A percentile compares a stretch with the other conserved stretches of the same genome.
These are phyloP conservation scores for Scleropages formosus DNA, from an alignment of 2,797 vertebrate genomes.

Conservation along the genomic window DNA sequence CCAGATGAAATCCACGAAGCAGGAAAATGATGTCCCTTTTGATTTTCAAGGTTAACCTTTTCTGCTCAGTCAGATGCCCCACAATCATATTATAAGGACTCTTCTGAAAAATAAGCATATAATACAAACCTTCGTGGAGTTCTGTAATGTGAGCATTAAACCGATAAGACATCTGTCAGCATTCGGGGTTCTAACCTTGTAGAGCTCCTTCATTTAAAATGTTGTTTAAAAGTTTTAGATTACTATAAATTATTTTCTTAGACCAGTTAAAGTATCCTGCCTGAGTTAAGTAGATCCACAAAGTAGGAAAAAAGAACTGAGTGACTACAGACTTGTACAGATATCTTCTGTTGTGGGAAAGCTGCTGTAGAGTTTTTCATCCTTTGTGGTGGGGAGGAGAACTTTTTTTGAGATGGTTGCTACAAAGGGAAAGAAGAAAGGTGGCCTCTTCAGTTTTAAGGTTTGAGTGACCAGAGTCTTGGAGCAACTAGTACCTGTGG, in stretches of 20 bases:
- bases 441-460: background rate
- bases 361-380: background rate
- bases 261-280: background rate
- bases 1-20: constrained; percentile 2
- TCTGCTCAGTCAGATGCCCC: constrained; percentile 14
- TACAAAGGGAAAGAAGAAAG: background rate
- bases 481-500: background rate
- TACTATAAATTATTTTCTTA: constrained; percentile 10
- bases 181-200: background rate
- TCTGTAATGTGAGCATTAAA: constrained; percentile 8
- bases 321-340: background rate
- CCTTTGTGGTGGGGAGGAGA: background rate
- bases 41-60: background rate
- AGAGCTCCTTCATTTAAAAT: constrained; percentile 2
- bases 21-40: constrained; percentile 3
- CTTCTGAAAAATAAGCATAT: background rate
- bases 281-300: constrained; percentile 6
- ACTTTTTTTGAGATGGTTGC: background rate
- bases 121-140: constrained; percentile 23
- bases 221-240: constrained; percentile 6
- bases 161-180: constrained; percentile 18
- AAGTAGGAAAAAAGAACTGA: background rate
- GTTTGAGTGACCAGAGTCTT: background rate
- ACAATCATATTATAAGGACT: constrained; percentile 22
- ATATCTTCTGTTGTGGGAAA: constrained; percentile 1